Conservation (phyloP, 2,113 vertebrate species). For the Pagrus major region DNA sequence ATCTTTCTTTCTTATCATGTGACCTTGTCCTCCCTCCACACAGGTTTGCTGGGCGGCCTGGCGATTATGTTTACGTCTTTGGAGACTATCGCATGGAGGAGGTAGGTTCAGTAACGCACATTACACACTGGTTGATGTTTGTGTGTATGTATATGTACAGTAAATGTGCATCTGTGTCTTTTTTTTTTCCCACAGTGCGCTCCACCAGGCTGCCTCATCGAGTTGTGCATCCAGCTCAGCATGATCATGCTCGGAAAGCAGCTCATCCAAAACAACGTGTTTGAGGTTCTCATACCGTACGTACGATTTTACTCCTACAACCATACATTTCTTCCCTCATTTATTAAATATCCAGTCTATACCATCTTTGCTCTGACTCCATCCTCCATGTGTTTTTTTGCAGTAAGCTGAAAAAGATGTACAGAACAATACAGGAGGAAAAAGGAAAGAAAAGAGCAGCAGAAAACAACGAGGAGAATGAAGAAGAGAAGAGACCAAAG, state of each 20-base stretch:
- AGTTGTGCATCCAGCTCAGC: constrained; percentile 97
- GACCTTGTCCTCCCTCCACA: constrained; percentile 17
- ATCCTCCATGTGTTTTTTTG: constrained; percentile 16
- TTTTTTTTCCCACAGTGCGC: constrained; percentile 87
- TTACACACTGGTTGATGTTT: background rate
- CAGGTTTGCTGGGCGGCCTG: constrained; percentile 95
- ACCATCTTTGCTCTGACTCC: background rate
- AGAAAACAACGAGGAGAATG: constrained; percentile 77
- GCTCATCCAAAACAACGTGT: constrained; percentile 98
- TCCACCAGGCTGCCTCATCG: constrained; percentile 97
- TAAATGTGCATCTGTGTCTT: background rate
- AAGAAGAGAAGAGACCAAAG: constrained; percentile 83
- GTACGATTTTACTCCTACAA: constrained; percentile 69
- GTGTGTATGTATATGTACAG: background rate
- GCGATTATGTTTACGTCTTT: constrained; percentile 94
- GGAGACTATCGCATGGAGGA: constrained; percentile 95
- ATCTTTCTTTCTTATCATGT: background rate
- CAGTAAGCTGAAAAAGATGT: constrained; percentile 96
- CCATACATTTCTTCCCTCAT: background rate
- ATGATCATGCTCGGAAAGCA: constrained; percentile 99
- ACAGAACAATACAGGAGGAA: constrained; percentile 92
- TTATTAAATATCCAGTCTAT: background rate
- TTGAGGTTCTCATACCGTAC: constrained; percentile 97
- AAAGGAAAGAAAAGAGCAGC: constrained; percentile 72
- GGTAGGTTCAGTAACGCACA: constrained; percentile 75